Percentiles rank a stretch among this genome's conserved stretches.
These are phyloP conservation scores for Palaemon carinicauda DNA, from an alignment of 1,140 invertebrate species.

Conservation along the genomic window DNA sequence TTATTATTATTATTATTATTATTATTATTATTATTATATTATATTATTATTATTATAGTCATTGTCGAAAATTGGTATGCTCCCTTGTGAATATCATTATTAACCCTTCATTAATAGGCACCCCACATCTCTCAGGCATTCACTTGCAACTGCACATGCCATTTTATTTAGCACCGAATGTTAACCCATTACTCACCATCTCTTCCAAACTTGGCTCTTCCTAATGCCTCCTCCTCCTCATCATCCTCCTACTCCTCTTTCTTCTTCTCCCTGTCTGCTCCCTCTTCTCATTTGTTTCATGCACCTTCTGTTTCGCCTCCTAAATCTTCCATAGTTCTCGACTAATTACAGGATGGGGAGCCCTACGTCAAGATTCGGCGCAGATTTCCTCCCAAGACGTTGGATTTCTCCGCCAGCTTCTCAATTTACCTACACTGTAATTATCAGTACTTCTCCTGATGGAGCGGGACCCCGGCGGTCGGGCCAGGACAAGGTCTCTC, in stretches of 20 bases:
- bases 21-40: background rate
- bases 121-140: too few relatives aligned
- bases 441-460: slow-evolving; percentile 53
- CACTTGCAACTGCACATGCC: too few relatives aligned
- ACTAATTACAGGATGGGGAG: slow-evolving; percentile 49
- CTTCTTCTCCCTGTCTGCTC: slow-evolving; percentile 2
- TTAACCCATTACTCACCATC: background rate
- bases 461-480: slow-evolving; percentile 29
- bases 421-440: slow-evolving; percentile 54
- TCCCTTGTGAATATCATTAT: background rate
- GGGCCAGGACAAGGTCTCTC: background rate
- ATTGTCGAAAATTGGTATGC: too few relatives aligned
- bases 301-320: slow-evolving; percentile 15
- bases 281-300: slow-evolving; percentile 31
- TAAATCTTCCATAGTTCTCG: slow-evolving; percentile 55
- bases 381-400: slow-evolving; percentile 44
- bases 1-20: background rate
- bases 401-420: slow-evolving; percentile 52
- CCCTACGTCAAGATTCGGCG: slow-evolving; percentile 49
- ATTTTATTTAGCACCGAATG: background rate
- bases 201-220: background rate
- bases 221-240: background rate
- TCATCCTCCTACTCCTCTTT: background rate
- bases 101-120: background rate
- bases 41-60: background rate